A percentile compares a stretch with the other conserved stretches of the same genome.
Evolutionary conservation across 1,140 invertebrate species (phyloP).

Genomic region (Pseudobourletiella spinata): DNA sequence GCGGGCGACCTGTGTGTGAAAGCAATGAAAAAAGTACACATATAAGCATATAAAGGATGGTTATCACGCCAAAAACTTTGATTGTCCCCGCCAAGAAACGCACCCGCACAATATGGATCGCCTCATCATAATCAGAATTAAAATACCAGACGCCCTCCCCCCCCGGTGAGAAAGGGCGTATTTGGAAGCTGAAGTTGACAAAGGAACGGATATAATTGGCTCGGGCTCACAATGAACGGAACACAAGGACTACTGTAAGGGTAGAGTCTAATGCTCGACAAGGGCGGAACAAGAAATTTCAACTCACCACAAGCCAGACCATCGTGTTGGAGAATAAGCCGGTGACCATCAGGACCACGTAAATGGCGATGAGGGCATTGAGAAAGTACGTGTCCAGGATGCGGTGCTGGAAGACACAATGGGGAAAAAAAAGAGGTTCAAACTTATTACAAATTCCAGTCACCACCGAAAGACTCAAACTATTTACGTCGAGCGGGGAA

Average conservation of each 20-base stretch:
- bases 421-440: too few species aligned
- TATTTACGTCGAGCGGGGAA: too few species aligned
- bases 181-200: too few species aligned
- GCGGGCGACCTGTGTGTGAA: background rate
- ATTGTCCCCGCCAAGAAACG: background rate
- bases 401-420: conserved; percentile 1
- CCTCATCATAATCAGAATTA: background rate
- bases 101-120: background rate
- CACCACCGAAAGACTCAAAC: too few species aligned
- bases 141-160: background rate
- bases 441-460: too few species aligned
- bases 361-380: conserved; percentile 39
- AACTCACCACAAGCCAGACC: conserved; percentile 42
- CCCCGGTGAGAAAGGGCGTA: too few species aligned
- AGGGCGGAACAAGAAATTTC: too few species aligned
- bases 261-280: too few species aligned
- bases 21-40: conserved; percentile 1
- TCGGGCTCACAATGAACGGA: too few species aligned
- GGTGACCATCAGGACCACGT: conserved; percentile 40
- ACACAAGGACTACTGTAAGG: too few species aligned
- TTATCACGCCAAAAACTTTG: too few species aligned
- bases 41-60: background rate
- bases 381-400: background rate
- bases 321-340: conserved; percentile 43
- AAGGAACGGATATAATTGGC: too few species aligned